Conservation (phyloP, 2,113 vertebrate species). For the Lasiurus borealis region DNA sequence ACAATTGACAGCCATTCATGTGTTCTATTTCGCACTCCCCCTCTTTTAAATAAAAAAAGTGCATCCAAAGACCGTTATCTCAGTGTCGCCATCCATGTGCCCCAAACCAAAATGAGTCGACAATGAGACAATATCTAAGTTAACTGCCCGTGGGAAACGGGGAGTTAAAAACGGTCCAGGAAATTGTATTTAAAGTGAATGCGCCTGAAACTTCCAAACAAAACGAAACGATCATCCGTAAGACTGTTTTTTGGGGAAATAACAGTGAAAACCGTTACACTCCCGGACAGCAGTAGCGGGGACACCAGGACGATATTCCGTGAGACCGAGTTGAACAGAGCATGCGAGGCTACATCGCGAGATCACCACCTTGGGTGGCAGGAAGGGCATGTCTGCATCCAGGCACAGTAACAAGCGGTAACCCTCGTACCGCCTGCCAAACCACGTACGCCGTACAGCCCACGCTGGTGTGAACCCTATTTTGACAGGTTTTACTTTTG, state of each 20-base stretch:
- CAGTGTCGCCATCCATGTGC: background rate
- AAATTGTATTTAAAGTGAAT: background rate
- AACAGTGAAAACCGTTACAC: background rate
- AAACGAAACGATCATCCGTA: background rate
- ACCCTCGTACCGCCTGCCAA: background rate
- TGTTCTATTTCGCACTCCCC: background rate
- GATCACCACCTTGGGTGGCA: background rate
- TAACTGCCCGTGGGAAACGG: background rate
- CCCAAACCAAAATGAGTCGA: background rate
- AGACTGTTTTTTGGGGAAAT: background rate
- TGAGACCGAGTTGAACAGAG: background rate
- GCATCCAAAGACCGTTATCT: background rate
- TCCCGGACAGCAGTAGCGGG: background rate
- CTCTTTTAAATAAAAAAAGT: background rate
- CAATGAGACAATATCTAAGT: background rate
- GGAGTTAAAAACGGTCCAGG: conserved; percentile 28
- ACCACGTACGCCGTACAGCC: background rate
- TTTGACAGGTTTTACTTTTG: background rate
- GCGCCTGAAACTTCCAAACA: background rate
- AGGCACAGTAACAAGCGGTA: background rate
- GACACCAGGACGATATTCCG: background rate
- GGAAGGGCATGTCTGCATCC: background rate
- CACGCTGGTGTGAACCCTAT: background rate
- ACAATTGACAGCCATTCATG: background rate
- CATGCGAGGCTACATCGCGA: background rate